Evolutionary conservation across 2,888 invertebrate genomes (phyloP).

Genomic region (Amiota minor): DNA sequence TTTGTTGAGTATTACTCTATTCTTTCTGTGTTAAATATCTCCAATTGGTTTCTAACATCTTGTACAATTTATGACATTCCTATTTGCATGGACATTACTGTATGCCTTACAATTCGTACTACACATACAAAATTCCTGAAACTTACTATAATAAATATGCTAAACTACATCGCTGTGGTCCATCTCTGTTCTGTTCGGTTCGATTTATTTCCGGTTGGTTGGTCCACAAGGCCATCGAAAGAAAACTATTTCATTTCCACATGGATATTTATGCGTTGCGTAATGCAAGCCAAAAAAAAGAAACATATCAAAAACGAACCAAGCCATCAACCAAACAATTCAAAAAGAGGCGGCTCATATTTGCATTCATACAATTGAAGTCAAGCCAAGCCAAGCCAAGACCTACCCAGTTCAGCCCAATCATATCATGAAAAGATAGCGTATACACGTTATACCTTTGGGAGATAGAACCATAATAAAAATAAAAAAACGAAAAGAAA

Average conservation of each 20-base stretch:
- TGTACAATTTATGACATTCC: too few species aligned
- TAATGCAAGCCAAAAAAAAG: conserved; percentile 1
- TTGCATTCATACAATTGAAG: conserved; percentile 3
- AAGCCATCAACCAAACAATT: not conserved
- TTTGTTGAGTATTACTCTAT: too few species aligned
- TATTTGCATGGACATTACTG: too few species aligned
- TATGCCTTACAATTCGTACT: too few species aligned
- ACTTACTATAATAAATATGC: conserved; percentile 25
- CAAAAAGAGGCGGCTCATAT: not conserved
- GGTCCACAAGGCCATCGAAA: conserved; percentile 15
- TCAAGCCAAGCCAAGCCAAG: not conserved
- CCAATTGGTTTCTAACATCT: too few species aligned
- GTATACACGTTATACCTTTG: conserved; percentile 12
- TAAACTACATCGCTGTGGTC: conserved; percentile 10
- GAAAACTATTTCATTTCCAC: conserved; percentile 16
- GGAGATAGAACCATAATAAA: not conserved
- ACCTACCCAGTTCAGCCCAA: too few species aligned
- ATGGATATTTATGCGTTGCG: conserved; percentile 17
- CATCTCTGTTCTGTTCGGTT: not conserved
- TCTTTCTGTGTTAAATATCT: too few species aligned
- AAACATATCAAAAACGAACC: not conserved
- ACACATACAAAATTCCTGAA: not conserved
- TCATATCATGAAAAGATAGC: not conserved
- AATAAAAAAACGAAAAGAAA: not conserved
- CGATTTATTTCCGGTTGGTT: conserved; percentile 2